A percentile compares a stretch with the other conserved stretches of the same genome.
phyloP scores from a whole-genome alignment of 2,113 vertebrate genomes.

The Gallinago media region DNA sequence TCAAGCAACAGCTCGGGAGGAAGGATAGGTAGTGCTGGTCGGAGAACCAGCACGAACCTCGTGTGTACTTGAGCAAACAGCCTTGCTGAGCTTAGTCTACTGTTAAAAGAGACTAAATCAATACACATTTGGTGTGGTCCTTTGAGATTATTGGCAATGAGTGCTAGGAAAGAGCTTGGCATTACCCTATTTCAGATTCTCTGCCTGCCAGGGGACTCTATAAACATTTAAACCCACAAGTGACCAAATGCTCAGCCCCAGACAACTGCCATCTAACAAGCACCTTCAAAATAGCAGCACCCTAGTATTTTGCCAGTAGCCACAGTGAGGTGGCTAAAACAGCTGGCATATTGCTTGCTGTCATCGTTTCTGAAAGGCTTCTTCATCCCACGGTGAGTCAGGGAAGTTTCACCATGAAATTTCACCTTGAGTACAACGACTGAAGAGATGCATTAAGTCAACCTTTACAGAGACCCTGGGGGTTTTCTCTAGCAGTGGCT shows the following conservation, averaged over 20 bases:
- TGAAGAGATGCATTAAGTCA: background rate
- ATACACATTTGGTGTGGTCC: background rate
- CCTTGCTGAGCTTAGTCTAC: background rate
- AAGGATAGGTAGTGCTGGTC: background rate
- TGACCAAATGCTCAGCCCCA: background rate
- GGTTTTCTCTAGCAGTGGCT: background rate
- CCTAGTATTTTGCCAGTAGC: background rate
- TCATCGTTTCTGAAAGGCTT: background rate
- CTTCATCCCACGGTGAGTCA: background rate
- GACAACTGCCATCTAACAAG: background rate
- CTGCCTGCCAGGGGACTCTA: background rate
- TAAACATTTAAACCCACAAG: background rate
- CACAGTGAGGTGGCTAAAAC: background rate
- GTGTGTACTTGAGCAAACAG: background rate
- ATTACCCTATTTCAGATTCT: background rate
- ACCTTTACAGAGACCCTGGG: background rate
- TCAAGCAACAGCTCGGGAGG: background rate
- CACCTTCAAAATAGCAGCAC: constrained; percentile 2
- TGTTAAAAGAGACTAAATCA: background rate
- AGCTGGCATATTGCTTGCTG: background rate
- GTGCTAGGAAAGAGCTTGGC: background rate
- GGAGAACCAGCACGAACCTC: background rate
- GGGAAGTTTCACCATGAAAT: background rate
- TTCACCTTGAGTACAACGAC: background rate
- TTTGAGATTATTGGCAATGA: background rate